Base-by-base conservation (phyloP, 2,888 invertebrate genomes). In the Cerastis rubricosa region DNA sequence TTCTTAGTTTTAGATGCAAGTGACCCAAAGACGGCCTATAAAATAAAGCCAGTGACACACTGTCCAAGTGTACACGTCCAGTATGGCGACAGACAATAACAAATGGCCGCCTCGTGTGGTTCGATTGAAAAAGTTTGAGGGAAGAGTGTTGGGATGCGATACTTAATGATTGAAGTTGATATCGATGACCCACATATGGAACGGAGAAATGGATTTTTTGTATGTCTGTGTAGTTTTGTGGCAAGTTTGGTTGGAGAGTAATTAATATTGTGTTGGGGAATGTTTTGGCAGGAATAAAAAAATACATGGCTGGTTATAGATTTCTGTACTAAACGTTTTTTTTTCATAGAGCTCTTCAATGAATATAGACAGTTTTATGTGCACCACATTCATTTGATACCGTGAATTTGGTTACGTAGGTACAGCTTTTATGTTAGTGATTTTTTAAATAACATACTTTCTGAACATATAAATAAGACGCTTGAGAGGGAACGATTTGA, bases 71-170 rank as follows among this genome's bases (percentile, higher is more conserved):
- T 64, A 14, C 70, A 74, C 61, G 74, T 74, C 71, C 61, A 61
- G 47, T 57, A 29, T 61, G 85, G 63, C 76, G 72, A 82, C 78
- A 68, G 83, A 78, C 74, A 83, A 84, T 85, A 84, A 84, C 78
- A 88, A 90, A 90, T 88, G 78, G 84, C 73, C 83, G 79, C 70
- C 76, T 77, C 77, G 86, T 85, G 87, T 88, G 86, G 86, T 87
- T 85, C 89, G 91, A 91, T 91, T 91, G 91, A 91, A 91, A 91
- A 91, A 91, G 87, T 91, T 91, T 68, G 73, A 70, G 78, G 75
- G 71, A 61, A 83, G 83, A 81, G 78, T 81, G 86, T 81, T 85
- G 74, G 78, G 65, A 40, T 35, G 54, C 64, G 77, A 77, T 79
- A 79, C 77, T 80, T 79, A 86, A 85, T 84, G 89, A 87, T 84